Base-by-base conservation (phyloP, 2,888 invertebrate species). In the Scaptomyza reducta region DNA sequence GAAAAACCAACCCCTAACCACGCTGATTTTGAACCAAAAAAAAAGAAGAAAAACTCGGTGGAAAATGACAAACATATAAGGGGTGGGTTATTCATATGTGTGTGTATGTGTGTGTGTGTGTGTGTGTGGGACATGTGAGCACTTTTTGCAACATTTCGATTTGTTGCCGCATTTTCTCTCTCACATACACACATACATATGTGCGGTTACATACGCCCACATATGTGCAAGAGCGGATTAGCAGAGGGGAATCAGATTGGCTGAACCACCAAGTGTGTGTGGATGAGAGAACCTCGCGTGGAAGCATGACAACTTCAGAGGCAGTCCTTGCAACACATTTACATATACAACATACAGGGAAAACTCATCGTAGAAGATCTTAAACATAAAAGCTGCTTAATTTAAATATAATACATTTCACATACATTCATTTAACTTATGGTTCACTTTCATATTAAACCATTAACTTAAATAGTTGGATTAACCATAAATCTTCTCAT, bases 71-170 rank as follows among this genome's bases (percentile, higher is more conserved):
- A 69, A 65, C 54, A 57, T 49, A 46, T 56, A 66, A 56, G 57
- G 62, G 70, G 75, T 79, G 77, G 77, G 80, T 75, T 83, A 50
- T 31, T 3, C 31, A 31, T 22, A 22, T 31, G 31, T 31, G 41
- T 68, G 64, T 64, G 69, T 63, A 59, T 66, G 61, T 65, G 35
- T 41, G 46, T 55, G 57, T 59, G 51, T 63, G 56, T 62, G 63
- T 49, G 51, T 70, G 72, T 77, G 70, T 60, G 64, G 58, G 64
- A 69, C 80, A 86, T 80, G 74, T 86, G 86, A 79, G 87, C 63
- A 68, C 72, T 83, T 88, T 83, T 88, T 86, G 88, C 86, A 87
- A 86, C 87, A 88, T 86, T 86, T 87, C 87, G 81, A 88, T 86
- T 86, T 87, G 86, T 78, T 80, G 74, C 70, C 62, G 55, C 60